Evolutionary conservation across 2,888 invertebrate genomes (phyloP).

Genomic region (Tiphia femorata): DNA sequence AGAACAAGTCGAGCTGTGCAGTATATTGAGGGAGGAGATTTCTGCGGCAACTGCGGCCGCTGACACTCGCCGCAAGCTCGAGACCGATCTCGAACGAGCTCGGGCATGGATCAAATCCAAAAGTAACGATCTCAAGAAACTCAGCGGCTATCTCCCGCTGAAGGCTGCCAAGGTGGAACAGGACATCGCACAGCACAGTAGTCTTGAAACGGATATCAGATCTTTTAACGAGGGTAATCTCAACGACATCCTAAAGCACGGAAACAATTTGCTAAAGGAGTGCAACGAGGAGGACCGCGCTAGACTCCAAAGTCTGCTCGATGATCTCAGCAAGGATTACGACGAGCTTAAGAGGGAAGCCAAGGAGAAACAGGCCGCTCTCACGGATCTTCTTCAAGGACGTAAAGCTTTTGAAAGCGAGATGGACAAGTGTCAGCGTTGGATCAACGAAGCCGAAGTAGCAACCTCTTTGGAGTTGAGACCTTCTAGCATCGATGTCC

Average conservation of each 20-base stretch:
- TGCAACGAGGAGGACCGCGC: constrained; percentile 81
- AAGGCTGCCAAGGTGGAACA: constrained; percentile 86
- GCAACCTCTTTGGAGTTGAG: constrained; percentile 86
- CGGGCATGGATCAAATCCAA: constrained; percentile 86
- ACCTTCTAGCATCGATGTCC: constrained; percentile 82
- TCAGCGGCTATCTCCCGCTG: constrained; percentile 84
- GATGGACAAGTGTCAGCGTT: constrained; percentile 84
- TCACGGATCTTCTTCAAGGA: constrained; percentile 81
- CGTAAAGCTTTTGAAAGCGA: constrained; percentile 87
- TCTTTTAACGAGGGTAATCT: constrained; percentile 83
- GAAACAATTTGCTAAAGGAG: constrained; percentile 82
- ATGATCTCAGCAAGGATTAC: constrained; percentile 80
- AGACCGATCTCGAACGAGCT: constrained; percentile 83
- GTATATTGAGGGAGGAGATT: constrained; percentile 80
- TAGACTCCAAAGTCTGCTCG: constrained; percentile 76
- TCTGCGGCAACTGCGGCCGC: constrained; percentile 79
- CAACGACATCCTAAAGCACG: constrained; percentile 82
- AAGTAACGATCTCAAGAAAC: constrained; percentile 80
- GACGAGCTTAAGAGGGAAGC: constrained; percentile 81
- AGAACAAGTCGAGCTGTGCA: constrained; percentile 82
- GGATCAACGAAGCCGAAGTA: constrained; percentile 92
- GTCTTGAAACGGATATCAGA: constrained; percentile 81
- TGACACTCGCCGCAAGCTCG: constrained; percentile 80
- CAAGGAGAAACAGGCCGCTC: constrained; percentile 78
- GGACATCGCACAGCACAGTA: constrained; percentile 82